phyloP scores from a whole-genome alignment of 92 coral and sea anemone species.

The Palythoa grandis region DNA sequence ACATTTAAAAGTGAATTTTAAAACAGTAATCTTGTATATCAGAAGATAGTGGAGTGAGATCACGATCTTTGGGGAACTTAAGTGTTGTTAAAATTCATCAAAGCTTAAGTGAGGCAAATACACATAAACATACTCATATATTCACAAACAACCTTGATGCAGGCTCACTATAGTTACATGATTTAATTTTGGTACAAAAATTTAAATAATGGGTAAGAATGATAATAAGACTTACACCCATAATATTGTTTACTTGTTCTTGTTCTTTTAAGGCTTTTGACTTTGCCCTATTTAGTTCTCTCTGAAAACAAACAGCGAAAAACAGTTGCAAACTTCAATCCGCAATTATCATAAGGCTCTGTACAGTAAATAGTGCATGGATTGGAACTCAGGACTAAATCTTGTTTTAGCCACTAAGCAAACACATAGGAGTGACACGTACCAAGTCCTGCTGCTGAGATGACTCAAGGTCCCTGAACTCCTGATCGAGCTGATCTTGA shows the following conservation, averaged over 20 bases:
- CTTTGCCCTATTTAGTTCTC: slow-evolving; percentile 74
- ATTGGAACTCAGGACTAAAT: neutral
- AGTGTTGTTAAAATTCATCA: too few relatives aligned
- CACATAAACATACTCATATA: too few relatives aligned
- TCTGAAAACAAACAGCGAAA: slow-evolving; percentile 40
- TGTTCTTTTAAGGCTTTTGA: slow-evolving; percentile 88
- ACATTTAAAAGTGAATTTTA: too few relatives aligned
- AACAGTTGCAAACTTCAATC: neutral
- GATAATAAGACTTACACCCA: slow-evolving; percentile 66
- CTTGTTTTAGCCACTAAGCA: too few relatives aligned
- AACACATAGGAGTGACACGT: neutral
- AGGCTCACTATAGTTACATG: too few relatives aligned
- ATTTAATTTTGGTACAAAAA: too few relatives aligned
- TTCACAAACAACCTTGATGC: too few relatives aligned
- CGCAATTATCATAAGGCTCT: neutral
- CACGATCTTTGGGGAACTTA: too few relatives aligned
- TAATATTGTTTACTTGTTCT: slow-evolving; percentile 72
- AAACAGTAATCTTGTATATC: too few relatives aligned
- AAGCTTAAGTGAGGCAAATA: too few relatives aligned
- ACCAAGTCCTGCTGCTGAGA: slow-evolving; percentile 59
- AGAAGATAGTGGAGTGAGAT: too few relatives aligned
- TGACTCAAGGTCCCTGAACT: slow-evolving; percentile 50
- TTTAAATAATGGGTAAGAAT: too few relatives aligned
- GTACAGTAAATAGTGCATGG: neutral
- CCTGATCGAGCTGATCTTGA: slow-evolving; percentile 66